Conservation (phyloP, 2,888 invertebrate species). For the Drosophila longiperda region DNA sequence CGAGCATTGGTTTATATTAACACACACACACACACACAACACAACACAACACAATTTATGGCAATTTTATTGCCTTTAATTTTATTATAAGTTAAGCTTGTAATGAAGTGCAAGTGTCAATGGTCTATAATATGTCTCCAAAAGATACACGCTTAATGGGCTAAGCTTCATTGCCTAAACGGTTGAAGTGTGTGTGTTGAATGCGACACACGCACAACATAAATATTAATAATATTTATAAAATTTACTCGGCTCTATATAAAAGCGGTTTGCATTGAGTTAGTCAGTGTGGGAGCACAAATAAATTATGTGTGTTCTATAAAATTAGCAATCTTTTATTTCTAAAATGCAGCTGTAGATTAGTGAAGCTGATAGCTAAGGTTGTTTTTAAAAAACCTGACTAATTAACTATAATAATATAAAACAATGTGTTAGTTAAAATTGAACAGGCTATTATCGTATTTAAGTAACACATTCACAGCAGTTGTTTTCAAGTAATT, state of each 20-base stretch:
- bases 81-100: slow-evolving; percentile 36
- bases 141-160: background rate
- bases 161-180: slow-evolving; percentile 17
- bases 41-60: slow-evolving; percentile 21
- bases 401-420: background rate
- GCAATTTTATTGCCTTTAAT: slow-evolving; percentile 50
- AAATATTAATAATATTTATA: background rate
- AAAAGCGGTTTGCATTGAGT: background rate
- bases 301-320: background rate
- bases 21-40: slow-evolving; percentile 18
- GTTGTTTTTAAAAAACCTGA: background rate
- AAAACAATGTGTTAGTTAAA: background rate
- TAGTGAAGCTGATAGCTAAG: background rate
- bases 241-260: background rate
- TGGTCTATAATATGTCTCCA: slow-evolving; percentile 7
- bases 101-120: slow-evolving; percentile 47
- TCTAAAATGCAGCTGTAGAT: background rate
- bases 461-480: background rate
- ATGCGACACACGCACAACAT: background rate
- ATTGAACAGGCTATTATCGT: background rate
- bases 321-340: background rate
- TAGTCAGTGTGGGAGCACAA: background rate
- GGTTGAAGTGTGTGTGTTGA: background rate
- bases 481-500: background rate
- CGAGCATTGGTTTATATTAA: slow-evolving; percentile 29